Conservation (phyloP, 2,797 vertebrate genomes). For the Paratrypauchen microcephalus region DNA sequence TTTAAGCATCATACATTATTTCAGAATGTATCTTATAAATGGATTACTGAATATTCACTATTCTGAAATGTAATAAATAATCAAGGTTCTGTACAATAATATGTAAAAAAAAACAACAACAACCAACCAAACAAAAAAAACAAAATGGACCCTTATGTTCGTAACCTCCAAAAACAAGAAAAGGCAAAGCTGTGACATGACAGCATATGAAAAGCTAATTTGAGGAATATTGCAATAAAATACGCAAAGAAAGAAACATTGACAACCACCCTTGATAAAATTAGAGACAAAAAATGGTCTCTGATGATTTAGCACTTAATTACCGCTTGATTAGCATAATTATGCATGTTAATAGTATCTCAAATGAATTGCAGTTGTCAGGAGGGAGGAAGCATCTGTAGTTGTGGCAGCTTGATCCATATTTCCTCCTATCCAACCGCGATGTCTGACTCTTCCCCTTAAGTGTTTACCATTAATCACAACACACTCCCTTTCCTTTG, state of each 20-base stretch:
- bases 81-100: too few species aligned
- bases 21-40: not conserved
- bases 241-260: constrained; percentile 78
- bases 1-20: not conserved
- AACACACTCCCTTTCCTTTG: constrained; percentile 92
- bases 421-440: constrained; percentile 98
- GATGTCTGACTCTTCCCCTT: constrained; percentile 94
- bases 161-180: constrained; percentile 49
- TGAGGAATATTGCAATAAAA: constrained; percentile 70
- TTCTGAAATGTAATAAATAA: not conserved
- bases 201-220: constrained; percentile 58
- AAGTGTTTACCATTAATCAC: constrained; percentile 99
- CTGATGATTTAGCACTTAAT: constrained; percentile 99
- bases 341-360: constrained; percentile 99
- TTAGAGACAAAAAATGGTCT: constrained; percentile 95
- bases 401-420: constrained; percentile 97
- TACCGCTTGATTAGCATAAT: constrained; percentile 99
- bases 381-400: constrained; percentile 98
- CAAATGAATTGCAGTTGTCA: constrained; percentile 99
- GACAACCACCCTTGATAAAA: constrained; percentile 91
- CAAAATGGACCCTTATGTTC: constrained; percentile 37
- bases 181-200: constrained; percentile 45
- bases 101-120: too few species aligned
- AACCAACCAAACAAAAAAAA: too few species aligned
- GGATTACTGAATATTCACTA: not conserved